Conservation (phyloP, 1,140 invertebrate species). For the Hyphantria cunea region DNA sequence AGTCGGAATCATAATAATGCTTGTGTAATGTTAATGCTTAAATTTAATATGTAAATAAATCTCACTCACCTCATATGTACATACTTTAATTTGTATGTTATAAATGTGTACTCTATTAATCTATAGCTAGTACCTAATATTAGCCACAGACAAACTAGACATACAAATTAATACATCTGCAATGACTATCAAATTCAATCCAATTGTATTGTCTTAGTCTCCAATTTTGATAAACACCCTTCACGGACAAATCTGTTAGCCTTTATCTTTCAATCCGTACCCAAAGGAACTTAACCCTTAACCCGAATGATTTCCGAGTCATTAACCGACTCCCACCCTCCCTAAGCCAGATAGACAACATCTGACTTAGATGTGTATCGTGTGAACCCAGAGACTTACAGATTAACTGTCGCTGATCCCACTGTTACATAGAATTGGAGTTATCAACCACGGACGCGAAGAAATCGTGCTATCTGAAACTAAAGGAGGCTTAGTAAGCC, state of each 20-base stretch:
- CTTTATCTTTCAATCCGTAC: slow-evolving; percentile 77
- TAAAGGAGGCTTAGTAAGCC: slow-evolving; percentile 70
- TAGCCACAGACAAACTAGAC: too few species aligned
- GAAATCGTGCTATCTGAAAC: slow-evolving; percentile 75
- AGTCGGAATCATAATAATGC: too few species aligned
- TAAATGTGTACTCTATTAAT: too few species aligned
- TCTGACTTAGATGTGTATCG: slow-evolving; percentile 76
- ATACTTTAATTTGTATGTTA: too few species aligned
- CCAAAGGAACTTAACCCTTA: slow-evolving; percentile 73
- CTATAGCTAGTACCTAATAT: too few species aligned
- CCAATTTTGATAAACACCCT: slow-evolving; percentile 50
- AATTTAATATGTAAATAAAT: too few species aligned
- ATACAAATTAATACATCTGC: too few species aligned
- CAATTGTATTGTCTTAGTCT: slow-evolving; percentile 6
- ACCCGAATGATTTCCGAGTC: slow-evolving; percentile 79
- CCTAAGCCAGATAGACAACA: slow-evolving; percentile 79
- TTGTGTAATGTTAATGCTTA: too few species aligned
- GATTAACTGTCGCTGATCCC: slow-evolving; percentile 64
- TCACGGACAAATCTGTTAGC: slow-evolving; percentile 75
- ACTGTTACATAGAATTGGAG: slow-evolving; percentile 63
- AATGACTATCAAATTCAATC: slow-evolving; percentile 5
- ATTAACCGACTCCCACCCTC: slow-evolving; percentile 71
- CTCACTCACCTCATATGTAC: too few species aligned
- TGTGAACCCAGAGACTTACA: slow-evolving; percentile 69
- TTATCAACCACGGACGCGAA: slow-evolving; percentile 74